Percentiles rank a stretch among this genome's conserved stretches.
Conservation (phyloP, 2,797 vertebrate genomes). For the Anguilla marmorata region DNA sequence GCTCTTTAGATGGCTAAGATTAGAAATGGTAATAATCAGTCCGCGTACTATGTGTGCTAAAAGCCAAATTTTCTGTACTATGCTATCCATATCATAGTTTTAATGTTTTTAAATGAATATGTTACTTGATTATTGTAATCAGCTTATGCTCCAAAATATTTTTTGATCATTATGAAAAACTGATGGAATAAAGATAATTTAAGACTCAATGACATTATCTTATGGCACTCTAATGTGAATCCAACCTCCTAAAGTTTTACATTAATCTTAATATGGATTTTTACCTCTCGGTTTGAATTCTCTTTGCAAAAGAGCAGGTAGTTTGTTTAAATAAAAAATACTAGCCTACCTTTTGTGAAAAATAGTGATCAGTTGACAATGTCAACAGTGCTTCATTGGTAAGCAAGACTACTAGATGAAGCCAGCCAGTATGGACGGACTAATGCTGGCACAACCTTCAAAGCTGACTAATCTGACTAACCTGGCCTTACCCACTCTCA, state of each 20-base stretch:
- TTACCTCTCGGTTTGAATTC: neutral
- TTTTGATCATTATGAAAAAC: neutral
- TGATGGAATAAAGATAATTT: neutral
- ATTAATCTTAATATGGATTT: neutral
- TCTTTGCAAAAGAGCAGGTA: neutral
- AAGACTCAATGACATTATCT: neutral
- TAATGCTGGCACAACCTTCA: neutral
- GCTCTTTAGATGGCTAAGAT: conserved; percentile 5
- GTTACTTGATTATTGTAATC: neutral
- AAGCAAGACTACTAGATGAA: neutral
- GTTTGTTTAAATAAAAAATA: neutral
- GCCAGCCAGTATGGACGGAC: neutral
- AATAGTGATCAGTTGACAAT: neutral
- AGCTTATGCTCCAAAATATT: neutral
- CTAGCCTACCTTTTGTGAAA: neutral
- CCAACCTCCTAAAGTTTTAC: neutral
- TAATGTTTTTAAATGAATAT: neutral
- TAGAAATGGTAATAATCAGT: neutral
- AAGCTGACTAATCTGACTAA: neutral
- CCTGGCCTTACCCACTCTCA: neutral
- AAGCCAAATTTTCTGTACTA: neutral
- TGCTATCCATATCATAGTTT: neutral
- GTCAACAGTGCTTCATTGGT: neutral
- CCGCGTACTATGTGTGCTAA: neutral
- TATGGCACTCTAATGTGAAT: neutral